These are phyloP conservation scores for Rynchops niger DNA, from an alignment of 2,113 vertebrate species.

Conservation along the genomic window DNA sequence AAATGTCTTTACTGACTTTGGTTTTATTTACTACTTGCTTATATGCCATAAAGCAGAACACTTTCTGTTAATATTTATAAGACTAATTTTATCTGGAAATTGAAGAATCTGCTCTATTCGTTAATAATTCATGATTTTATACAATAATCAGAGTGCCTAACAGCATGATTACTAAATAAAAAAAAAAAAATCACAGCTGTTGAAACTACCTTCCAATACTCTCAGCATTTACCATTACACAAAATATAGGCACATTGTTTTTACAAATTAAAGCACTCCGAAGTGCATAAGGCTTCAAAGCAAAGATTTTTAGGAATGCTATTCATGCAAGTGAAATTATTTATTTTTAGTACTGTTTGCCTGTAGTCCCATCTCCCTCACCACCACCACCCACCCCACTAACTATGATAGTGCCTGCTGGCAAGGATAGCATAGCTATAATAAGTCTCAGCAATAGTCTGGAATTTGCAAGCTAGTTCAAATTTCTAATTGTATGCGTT, in stretches of 20 bases:
- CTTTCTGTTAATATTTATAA: slow-evolving; percentile 23
- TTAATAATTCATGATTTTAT: slow-evolving; percentile 33
- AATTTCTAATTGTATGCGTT: neutral
- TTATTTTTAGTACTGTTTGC: neutral
- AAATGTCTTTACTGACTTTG: neutral
- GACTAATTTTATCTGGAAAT: slow-evolving; percentile 24
- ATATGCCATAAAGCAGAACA: neutral
- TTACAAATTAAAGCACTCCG: neutral
- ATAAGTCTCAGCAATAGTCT: neutral
- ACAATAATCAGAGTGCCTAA: neutral
- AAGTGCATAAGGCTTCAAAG: neutral
- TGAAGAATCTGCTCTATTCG: neutral
- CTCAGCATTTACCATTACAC: neutral
- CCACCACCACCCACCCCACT: too few species aligned
- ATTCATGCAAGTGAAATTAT: neutral
- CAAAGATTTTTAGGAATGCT: neutral
- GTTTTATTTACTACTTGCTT: neutral
- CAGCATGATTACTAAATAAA: neutral
- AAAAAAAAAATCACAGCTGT: slow-evolving; percentile 29
- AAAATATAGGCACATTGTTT: neutral
- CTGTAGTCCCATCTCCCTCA: neutral
- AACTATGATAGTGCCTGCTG: neutral
- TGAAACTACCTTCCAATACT: neutral
- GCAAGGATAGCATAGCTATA: neutral
- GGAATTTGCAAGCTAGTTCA: neutral